phyloP scores from a whole-genome alignment of 1,140 invertebrate species.

The Apis cerana region DNA sequence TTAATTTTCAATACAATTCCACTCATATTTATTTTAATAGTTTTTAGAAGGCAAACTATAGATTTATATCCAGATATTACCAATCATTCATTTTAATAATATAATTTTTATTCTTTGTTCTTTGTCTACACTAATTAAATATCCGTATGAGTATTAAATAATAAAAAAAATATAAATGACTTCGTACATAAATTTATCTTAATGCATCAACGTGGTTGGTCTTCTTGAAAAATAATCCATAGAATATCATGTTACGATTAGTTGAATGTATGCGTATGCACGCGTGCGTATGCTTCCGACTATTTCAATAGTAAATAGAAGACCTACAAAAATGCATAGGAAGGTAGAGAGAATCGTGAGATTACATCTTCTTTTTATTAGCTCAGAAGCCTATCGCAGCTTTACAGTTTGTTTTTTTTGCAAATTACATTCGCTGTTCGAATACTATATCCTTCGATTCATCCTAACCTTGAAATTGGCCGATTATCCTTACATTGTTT shows the following conservation, averaged over 20 bases:
- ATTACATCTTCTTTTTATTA: constrained; percentile 63
- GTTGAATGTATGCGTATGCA: no score
- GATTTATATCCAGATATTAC: no score
- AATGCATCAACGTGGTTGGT: no score
- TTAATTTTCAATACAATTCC: no score
- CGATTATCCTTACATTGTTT: not conserved
- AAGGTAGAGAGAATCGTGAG: constrained; percentile 2
- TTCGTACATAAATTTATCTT: not conserved
- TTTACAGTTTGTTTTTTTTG: constrained; percentile 30
- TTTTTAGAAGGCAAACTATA: no score
- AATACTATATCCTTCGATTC: constrained; percentile 28
- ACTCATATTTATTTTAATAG: no score
- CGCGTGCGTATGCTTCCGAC: no score
- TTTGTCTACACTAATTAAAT: not conserved
- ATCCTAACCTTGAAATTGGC: constrained; percentile 27
- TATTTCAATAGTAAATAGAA: constrained; percentile 57
- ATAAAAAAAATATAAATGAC: not conserved
- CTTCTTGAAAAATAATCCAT: not conserved
- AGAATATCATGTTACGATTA: not conserved
- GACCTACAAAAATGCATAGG: constrained; percentile 50
- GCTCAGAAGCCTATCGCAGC: constrained; percentile 67
- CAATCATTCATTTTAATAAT: no score
- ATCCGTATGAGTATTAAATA: no score
- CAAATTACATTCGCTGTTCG: constrained; percentile 39
- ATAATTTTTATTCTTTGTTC: no score